Evolutionary conservation across 2,797 vertebrate species (phyloP), one percentile per base, ranked within the genome.

Genomic region (Saxicola maurus): DNA sequence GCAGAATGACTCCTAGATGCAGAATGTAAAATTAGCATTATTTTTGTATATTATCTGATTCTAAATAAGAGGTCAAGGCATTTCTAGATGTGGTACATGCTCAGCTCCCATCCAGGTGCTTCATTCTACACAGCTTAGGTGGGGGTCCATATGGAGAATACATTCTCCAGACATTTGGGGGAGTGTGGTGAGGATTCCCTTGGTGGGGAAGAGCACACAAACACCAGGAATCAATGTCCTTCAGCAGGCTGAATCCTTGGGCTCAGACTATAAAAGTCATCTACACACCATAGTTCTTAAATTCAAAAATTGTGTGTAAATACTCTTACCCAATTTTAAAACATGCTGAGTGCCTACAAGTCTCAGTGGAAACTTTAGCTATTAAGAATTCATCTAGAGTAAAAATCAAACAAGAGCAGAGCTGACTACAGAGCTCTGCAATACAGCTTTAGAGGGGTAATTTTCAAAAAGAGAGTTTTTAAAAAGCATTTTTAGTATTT

Each of bases 181-280:
- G 2, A 1, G 7, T 0, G 2, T 17, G 27, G 27, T 1, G n/a
- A 27, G 28, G 31, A 53, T 67, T 56, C 17, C 20, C 10, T 8
- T 30, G 31, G 15, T 33, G 33, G 10, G 25, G 27, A 24, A 73
- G 31, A 82, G 27, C 17, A 42, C 33, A 49, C 0, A 1, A 46
- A 11, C 7, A 35, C 5, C 10, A 49, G n/a, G 19, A 80, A 46
- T 13, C 16, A 33, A 3, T 4, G 20, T 42, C 30, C 46, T 79
- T 55, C 38, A n/a, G n/a, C 25, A 60, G 16, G 4, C 8, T 68
- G 38, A 76, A 68, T 59, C 28, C 52, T 31, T 46, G 49, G 56
- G 5, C 19, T 69, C 18, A 35, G 20, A 67, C 55, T 28, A 37
- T 23, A 43, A 59, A 45, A 76, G 55, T 0, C 2, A 2, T 51